Conservation (phyloP, 2,888 invertebrate species). For the Melinaea menophilus region DNA sequence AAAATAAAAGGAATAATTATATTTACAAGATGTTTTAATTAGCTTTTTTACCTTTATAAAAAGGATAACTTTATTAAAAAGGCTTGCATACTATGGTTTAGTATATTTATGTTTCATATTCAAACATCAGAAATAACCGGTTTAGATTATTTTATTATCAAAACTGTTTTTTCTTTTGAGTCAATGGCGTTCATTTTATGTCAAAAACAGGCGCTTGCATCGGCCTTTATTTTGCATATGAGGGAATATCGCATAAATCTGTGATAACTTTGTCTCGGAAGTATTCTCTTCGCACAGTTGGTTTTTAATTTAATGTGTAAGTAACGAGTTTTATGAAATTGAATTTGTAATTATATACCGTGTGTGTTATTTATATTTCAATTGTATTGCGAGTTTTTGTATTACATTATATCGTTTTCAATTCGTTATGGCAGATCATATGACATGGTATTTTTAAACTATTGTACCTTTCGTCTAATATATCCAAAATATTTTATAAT, state of each 20-base stretch:
- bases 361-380: slow-evolving; percentile 38
- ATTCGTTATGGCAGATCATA: too few relatives aligned
- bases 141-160: not conserved
- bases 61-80: too few relatives aligned
- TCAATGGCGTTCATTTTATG: slow-evolving; percentile 23
- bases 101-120: slow-evolving; percentile 2
- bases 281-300: slow-evolving; percentile 38
- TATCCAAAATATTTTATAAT: too few relatives aligned
- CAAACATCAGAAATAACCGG: slow-evolving; percentile 4
- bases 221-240: slow-evolving; percentile 50
- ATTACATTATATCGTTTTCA: too few relatives aligned
- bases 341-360: slow-evolving; percentile 23
- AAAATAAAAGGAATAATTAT: too few relatives aligned
- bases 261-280: slow-evolving; percentile 55
- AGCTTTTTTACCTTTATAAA: too few relatives aligned
- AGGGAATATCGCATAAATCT: slow-evolving; percentile 49
- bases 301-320: slow-evolving; percentile 52
- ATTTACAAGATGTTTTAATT: too few relatives aligned
- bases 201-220: slow-evolving; percentile 15
- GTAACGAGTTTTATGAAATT: slow-evolving; percentile 26
- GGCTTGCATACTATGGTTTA: too few relatives aligned
- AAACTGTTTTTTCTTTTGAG: slow-evolving; percentile 4
- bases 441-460: too few relatives aligned
- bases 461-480: too few relatives aligned
- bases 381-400: too few relatives aligned